Evolutionary conservation across 2,113 vertebrate genomes (phyloP).

Genomic region (Bubalus kerabau): DNA sequence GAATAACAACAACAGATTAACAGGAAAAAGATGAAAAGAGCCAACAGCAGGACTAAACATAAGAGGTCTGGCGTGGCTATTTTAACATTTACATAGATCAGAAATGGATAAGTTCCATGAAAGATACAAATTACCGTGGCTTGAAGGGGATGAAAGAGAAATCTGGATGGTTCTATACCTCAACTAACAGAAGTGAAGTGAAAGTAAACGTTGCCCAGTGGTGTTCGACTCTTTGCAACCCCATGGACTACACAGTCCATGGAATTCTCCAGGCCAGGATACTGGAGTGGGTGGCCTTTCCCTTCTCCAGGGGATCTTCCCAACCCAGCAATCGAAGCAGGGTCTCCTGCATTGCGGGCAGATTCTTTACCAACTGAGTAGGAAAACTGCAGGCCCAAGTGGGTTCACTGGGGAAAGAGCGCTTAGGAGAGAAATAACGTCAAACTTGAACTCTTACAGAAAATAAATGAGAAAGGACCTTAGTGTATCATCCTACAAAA

Average conservation of each 20-base stretch:
- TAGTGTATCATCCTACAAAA: fast-evolving
- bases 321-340: not conserved
- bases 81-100: fast-evolving
- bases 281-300: not conserved
- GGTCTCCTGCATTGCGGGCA: fast-evolving
- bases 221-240: not conserved
- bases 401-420: not conserved
- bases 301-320: not conserved
- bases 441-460: not conserved
- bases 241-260: not conserved
- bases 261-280: not conserved
- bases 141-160: not conserved
- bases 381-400: not conserved
- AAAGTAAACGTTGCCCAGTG: not conserved
- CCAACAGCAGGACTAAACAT: fast-evolving
- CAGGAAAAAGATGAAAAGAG: not conserved
- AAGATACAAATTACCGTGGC: not conserved
- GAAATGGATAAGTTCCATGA: not conserved
- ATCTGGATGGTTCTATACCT: not conserved
- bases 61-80: fast-evolving
- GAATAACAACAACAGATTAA: not conserved
- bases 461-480: too few relatives aligned
- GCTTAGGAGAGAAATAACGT: fast-evolving
- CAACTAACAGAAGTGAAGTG: not conserved
- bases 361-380: not conserved